Evolutionary conservation across 1,140 invertebrate genomes (phyloP), one percentile per base, ranked within the genome.

Genomic region (Plectus sambesii): DNA sequence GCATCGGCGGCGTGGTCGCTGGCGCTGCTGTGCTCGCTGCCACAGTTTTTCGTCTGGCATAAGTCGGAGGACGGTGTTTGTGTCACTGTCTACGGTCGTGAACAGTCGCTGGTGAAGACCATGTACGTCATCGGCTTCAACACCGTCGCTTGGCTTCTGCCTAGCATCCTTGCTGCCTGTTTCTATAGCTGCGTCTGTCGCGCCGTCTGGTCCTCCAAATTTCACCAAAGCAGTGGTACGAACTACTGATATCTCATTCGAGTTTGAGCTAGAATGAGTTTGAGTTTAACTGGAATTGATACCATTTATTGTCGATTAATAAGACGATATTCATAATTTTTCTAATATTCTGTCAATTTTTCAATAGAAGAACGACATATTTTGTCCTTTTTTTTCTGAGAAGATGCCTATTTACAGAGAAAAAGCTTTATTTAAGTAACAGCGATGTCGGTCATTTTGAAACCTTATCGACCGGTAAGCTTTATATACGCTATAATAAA

Each of bases 1-100:
- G 62, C 57, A 6, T 25, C 55, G 15, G 33, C 43, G 4, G 63
- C 62, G 24, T 64, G 62, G 62, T 26, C 49, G 15, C 35, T 61
- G 6, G 60, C 62, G 2, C 29, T 64, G 25, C 5, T 63, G 4
- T 52, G 55, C 29, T 64, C 62, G 3, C 19, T 55, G 20, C 63
- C 63, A 1, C 62, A 64, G 33, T 35, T 64, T n/a, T 56, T 66
- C 48, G 39, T 64, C 39, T 64, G 62, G 62, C 20, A 48, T 2
- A 56, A 44, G 19, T 46, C 29, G 12, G 26, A 15, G 8, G 38
- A 56, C 19, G 36, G 48, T 15, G 59, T 58, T 26, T 62, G 60
- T 42, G 39, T 30, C 8, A 63, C 60, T 17, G 53, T 62, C 19
- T 62, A 58, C 44, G 53, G 59, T 8, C 23, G 29, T 8, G 33